Conservation (phyloP, 2,888 invertebrate genomes). For the Zaprionus obscuricornis region DNA sequence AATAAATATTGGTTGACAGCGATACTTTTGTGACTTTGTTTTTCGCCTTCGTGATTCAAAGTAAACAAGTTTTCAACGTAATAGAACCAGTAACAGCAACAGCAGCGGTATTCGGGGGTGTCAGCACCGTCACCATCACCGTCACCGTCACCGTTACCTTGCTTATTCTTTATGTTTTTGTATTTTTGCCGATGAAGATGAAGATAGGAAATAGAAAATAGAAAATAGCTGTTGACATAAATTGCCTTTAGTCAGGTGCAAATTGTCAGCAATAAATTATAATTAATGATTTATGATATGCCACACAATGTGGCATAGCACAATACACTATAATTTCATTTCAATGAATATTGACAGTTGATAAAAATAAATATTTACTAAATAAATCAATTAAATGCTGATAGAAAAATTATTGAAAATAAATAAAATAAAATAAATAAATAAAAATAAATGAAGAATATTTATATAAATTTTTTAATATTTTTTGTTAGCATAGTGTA, state of each 20-base stretch:
- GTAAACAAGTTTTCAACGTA: slow-evolving; percentile 60
- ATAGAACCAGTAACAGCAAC: slow-evolving; percentile 2
- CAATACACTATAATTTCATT: slow-evolving; percentile 26
- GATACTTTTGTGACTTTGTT: slow-evolving; percentile 36
- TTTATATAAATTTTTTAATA: too few relatives aligned
- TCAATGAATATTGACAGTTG: too few relatives aligned
- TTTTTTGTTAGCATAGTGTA: too few relatives aligned
- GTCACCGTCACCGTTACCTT: too few relatives aligned
- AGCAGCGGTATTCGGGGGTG: too few relatives aligned
- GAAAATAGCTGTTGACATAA: slow-evolving; percentile 60
- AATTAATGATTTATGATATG: slow-evolving; percentile 70
- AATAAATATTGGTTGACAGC: slow-evolving; percentile 63
- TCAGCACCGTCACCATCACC: too few relatives aligned
- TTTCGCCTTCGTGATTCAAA: slow-evolving; percentile 15
- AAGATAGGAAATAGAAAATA: slow-evolving; percentile 38
- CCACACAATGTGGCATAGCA: not conserved
- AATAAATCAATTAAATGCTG: too few relatives aligned
- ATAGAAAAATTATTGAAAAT: too few relatives aligned
- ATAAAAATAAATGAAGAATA: too few relatives aligned
- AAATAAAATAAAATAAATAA: too few relatives aligned
- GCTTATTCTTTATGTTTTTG: slow-evolving; percentile 19
- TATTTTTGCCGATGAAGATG: too few relatives aligned
- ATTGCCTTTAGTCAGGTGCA: slow-evolving; percentile 69
- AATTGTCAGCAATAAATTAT: slow-evolving; percentile 74
- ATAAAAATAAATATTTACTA: too few relatives aligned